These are phyloP conservation scores for Acrobasis suavella DNA, from an alignment of 2,888 invertebrate genomes.

Conservation along the genomic window DNA sequence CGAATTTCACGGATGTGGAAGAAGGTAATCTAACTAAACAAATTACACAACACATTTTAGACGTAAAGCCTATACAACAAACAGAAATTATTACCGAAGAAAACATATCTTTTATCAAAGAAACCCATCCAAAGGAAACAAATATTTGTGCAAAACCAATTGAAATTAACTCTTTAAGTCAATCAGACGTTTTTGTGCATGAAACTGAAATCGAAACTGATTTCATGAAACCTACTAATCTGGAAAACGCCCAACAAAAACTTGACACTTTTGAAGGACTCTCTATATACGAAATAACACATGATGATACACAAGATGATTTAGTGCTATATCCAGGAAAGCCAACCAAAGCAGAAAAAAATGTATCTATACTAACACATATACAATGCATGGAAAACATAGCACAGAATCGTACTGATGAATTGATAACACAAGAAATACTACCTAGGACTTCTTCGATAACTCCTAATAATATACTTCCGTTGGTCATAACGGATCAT, in stretches of 20 bases:
- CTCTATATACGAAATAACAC: constrained; percentile 61
- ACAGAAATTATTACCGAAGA: constrained; percentile 56
- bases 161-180: constrained; percentile 50
- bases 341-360: constrained; percentile 53
- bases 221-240: constrained; percentile 38
- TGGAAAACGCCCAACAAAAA: constrained; percentile 50
- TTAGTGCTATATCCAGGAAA: constrained; percentile 47
- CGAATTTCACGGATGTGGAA: constrained; percentile 48
- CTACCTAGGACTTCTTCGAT: constrained; percentile 50
- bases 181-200: constrained; percentile 52
- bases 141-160: constrained; percentile 42
- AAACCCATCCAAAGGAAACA: constrained; percentile 36
- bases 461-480: constrained; percentile 56
- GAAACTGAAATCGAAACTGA: constrained; percentile 54
- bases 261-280: constrained; percentile 56
- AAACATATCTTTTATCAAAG: constrained; percentile 41
- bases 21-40: constrained; percentile 61
- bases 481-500: constrained; percentile 65
- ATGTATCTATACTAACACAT: constrained; percentile 58
- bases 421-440: constrained; percentile 48
- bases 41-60: constrained; percentile 57
- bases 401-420: constrained; percentile 50
- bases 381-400: constrained; percentile 67
- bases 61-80: constrained; percentile 56
- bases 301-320: constrained; percentile 53